These are phyloP conservation scores for Nicator chloris DNA, from an alignment of 2,113 vertebrate genomes.

Conservation along the genomic window DNA sequence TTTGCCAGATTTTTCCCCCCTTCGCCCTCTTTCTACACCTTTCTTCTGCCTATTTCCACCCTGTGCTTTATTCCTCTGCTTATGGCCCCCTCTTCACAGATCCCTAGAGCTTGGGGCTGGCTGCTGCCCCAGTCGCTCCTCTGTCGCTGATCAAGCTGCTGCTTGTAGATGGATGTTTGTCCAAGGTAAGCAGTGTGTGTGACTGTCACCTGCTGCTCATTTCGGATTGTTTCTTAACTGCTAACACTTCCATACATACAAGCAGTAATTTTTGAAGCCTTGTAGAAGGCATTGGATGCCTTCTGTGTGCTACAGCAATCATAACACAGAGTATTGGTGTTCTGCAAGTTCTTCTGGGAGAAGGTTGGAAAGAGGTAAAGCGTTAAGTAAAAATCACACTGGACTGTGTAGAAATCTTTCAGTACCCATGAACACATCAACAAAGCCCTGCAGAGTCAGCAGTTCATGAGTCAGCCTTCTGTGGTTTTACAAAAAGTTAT, in stretches of 20 bases:
- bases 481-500: slow-evolving; percentile 1
- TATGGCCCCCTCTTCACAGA: neutral
- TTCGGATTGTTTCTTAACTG: neutral
- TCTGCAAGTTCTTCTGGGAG: neutral
- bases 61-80: neutral
- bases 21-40: fast-evolving
- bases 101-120: neutral
- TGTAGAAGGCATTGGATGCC: neutral
- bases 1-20: neutral
- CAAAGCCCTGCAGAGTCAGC: neutral
- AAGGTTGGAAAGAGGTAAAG: neutral
- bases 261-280: neutral
- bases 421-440: neutral
- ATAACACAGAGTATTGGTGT: fast-evolving
- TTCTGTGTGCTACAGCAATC: neutral
- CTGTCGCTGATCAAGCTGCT: fast-evolving
- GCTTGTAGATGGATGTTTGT: neutral
- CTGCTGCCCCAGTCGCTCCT: neutral
- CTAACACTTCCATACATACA: fast-evolving
- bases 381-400: neutral
- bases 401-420: neutral
- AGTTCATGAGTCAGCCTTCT: slow-evolving; percentile 22
- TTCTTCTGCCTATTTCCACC: neutral
- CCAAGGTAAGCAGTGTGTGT: neutral
- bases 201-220: fast-evolving